Percentiles rank a stretch among this genome's conserved stretches.
Evolutionary conservation across 2,888 invertebrate species (phyloP).

Genomic region (Eudasyphora cyanicolor): DNA sequence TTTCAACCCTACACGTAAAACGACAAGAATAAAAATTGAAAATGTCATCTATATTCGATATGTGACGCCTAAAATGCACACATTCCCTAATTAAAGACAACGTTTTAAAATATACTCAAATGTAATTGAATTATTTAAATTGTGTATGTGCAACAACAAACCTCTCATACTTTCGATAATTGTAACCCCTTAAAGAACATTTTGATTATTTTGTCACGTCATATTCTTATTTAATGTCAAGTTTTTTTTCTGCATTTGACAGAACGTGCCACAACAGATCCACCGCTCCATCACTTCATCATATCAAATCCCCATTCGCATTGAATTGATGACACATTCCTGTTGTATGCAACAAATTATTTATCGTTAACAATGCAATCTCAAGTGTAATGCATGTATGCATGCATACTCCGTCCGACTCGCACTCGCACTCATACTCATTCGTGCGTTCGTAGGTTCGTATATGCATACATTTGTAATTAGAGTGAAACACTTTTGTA

Average conservation of each 20-base stretch:
- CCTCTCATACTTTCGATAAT: not conserved
- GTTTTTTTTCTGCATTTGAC: constrained; percentile 16
- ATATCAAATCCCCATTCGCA: constrained; percentile 27
- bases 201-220: not conserved
- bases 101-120: too few relatives aligned
- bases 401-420: too few relatives aligned
- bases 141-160: too few relatives aligned
- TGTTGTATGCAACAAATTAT: constrained; percentile 53
- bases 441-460: too few relatives aligned
- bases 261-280: constrained; percentile 22
- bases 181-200: not conserved
- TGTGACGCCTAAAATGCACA: too few relatives aligned
- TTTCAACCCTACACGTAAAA: too few relatives aligned
- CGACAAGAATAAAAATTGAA: too few relatives aligned
- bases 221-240: constrained; percentile 11
- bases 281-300: not conserved
- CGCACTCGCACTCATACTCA: too few relatives aligned
- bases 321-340: constrained; percentile 45
- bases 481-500: constrained; percentile 43
- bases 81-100: too few relatives aligned
- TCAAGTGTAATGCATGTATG: constrained; percentile 53
- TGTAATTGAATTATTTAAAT: too few relatives aligned
- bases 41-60: too few relatives aligned
- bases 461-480: constrained; percentile 45
- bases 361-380: constrained; percentile 44